Percentiles rank a stretch among this genome's conserved stretches.
These are phyloP conservation scores for Varanus salvator DNA, from an alignment of 2,113 vertebrate genomes.

Conservation along the genomic window DNA sequence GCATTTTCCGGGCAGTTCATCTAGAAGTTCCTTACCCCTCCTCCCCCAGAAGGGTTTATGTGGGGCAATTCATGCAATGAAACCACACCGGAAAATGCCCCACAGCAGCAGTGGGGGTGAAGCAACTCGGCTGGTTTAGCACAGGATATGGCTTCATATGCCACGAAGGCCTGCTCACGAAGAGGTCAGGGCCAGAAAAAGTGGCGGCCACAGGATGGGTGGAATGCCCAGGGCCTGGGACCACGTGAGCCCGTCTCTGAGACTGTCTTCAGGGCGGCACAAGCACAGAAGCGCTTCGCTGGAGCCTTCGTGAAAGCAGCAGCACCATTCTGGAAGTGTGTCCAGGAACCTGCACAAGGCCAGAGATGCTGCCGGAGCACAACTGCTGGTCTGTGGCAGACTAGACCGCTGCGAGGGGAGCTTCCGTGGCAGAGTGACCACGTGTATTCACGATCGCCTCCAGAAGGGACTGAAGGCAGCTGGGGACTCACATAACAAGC, in stretches of 20 bases:
- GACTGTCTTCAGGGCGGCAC: not conserved
- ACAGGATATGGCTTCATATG: not conserved
- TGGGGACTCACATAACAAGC: not conserved
- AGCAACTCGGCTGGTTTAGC: accelerated
- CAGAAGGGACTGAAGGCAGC: too few relatives aligned
- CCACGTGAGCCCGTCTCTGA: not conserved
- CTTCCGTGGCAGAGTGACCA: too few relatives aligned
- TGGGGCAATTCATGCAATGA: constrained; percentile 86
- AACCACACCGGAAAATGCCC: constrained; percentile 57
- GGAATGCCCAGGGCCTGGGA: not conserved
- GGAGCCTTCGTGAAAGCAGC: not conserved
- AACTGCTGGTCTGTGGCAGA: too few relatives aligned
- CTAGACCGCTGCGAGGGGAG: not conserved
- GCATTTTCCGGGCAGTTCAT: constrained; percentile 61
- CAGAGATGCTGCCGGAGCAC: not conserved
- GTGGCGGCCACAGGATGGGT: not conserved
- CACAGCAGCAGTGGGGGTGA: constrained; percentile 17
- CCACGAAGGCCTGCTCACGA: not conserved
- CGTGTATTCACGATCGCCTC: too few relatives aligned
- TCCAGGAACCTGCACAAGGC: too few relatives aligned
- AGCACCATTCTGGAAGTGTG: too few relatives aligned
- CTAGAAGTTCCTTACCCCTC: constrained; percentile 80
- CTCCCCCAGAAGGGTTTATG: constrained; percentile 77
- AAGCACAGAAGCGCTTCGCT: not conserved
- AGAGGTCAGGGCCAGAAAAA: not conserved